Evolutionary conservation across 2,113 vertebrate species (phyloP), one percentile per base, ranked within the genome.

Genomic region (Cathartes aura): DNA sequence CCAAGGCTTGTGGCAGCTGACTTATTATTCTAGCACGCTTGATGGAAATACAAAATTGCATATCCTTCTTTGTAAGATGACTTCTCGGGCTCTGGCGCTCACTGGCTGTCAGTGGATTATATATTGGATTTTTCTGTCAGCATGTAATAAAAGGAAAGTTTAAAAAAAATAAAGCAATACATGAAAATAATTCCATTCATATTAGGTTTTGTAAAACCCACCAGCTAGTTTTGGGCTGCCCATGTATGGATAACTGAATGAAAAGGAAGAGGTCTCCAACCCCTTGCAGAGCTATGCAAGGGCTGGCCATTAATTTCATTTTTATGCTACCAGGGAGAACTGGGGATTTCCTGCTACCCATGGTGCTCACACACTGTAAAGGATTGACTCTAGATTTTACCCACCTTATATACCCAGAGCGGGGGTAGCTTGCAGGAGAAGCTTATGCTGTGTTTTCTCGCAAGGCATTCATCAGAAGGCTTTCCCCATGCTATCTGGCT

Each of bases 11-110:
- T 85, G 93, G 94, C 91, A 93, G 78, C 89, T 94, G 94, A 91
- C 93, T 95, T 96, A 95, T 93, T 97, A 95, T 93, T 95, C 87
- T 91, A 95, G 58, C 89, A 92, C 2, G 53, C 95, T 95, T 95
- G 89, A 96, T 96, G 34, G 95, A 96, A 97, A 96, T 82, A 96
- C 66, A 95, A 95, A 97, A 97, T 96, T 97, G 84, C 62, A 93
- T 95, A 91, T 94, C 73, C 87, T 96, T 95, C 95, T 96, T 93
- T 95, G 89, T 75, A 89, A 94, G 89, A 93, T 80, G 89, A 92
- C 67, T 97, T 96, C 71, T 95, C 0, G 0, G 70, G 84, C 81
- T 94, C 89, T 94, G 89, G 95, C 15, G 0, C 58, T 92, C 1
- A 0, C 63, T 74, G 73, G 60, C 87, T 96, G 89, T 91, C 97